Percentiles rank a stretch among this genome's conserved stretches.
These are phyloP conservation scores for Triops cancriformis DNA, from an alignment of 1,140 invertebrate genomes.

Conservation along the genomic window DNA sequence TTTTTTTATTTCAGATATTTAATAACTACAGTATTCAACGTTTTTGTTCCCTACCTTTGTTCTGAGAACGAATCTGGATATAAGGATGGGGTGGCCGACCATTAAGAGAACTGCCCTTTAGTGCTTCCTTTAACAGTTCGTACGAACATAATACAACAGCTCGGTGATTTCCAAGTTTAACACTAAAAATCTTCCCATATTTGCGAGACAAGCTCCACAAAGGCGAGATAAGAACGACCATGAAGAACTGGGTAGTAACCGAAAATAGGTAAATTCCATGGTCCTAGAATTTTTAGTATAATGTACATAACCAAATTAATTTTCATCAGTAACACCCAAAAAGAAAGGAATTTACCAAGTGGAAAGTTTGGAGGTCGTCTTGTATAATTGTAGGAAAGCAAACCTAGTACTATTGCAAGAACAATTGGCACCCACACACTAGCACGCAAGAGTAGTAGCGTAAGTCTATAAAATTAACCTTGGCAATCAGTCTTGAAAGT, in stretches of 20 bases:
- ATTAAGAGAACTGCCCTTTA: slow-evolving; percentile 25
- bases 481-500: too few species aligned
- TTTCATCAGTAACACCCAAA: not conserved
- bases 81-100: slow-evolving; percentile 29
- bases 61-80: slow-evolving; percentile 20
- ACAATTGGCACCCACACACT: not conserved
- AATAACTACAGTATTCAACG: not conserved
- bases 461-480: too few species aligned
- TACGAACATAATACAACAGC: slow-evolving; percentile 30
- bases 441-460: too few species aligned
- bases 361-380: not conserved
- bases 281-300: slow-evolving; percentile 24
- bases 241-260: slow-evolving; percentile 29
- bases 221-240: slow-evolving; percentile 18
- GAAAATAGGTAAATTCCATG: slow-evolving; percentile 28
- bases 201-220: slow-evolving; percentile 22
- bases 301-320: not conserved
- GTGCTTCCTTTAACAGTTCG: slow-evolving; percentile 26
- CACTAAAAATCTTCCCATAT: slow-evolving; percentile 29
- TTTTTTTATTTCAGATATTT: not conserved
- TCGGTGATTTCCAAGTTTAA: slow-evolving; percentile 23
- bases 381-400: not conserved
- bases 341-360: not conserved
- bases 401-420: not conserved
- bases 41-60: not conserved